Evolutionary conservation across 2,113 vertebrate genomes (phyloP), one percentile per base, ranked within the genome.

Genomic region (Opisthocomus hoazin): DNA sequence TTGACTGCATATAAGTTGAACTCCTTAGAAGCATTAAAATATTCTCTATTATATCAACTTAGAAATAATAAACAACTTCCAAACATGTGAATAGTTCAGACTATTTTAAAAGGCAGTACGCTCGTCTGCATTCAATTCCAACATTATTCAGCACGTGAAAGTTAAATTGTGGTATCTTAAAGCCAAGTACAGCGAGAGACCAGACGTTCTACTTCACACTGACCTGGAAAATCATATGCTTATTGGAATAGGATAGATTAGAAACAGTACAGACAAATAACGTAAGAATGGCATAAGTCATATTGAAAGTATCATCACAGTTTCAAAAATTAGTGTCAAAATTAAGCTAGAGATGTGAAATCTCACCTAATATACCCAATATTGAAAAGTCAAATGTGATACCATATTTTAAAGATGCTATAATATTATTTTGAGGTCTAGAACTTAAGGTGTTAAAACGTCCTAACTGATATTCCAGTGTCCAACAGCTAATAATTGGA

Each of bases 221-320:
- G 89, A 94, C 89, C 74, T 85, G 84, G 61, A 89, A 94, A 95
- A 93, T 87, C 81, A 95, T 93, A 94, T 64, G 66, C 45, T 87
- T 82, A 73, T 36, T 81, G 43, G 53, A 93, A 89, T 50, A 84
- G n/a, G 27, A 82, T 4, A 91, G 61, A 93, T 68, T 64, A 89
- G 80, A 82, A 94, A 60, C 39, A 86, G 54, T 36, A 64, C 10
- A 64, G 45, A 91, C 91, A 89, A 94, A 75, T 51, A 87, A 91
- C 2, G 1, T 66, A 91, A 81, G 9, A 82, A 51, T 9, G 3
- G 53, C 34, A 15, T 74, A 94, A 93, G 29, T 88, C 58, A 74
- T 77, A 92, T 11, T 68, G 70, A 90, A 94, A 92, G n/a, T 71
- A 92, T 70, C 86, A 92, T 43, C 76, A 74, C 68, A 92, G 34